These are phyloP conservation scores for Leptonema lineaticorne DNA, from an alignment of 1,140 invertebrate genomes.

Conservation along the genomic window DNA sequence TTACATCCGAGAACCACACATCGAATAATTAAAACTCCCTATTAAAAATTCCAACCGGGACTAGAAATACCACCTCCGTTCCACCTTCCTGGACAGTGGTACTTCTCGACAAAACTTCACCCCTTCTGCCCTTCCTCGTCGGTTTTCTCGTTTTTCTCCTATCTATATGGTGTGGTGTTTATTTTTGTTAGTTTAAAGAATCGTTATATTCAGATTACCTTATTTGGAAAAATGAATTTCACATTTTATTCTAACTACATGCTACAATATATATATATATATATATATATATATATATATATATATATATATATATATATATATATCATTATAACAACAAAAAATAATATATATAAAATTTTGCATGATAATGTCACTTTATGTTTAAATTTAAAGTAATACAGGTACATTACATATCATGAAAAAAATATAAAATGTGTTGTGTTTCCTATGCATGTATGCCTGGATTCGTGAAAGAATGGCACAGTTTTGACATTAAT, in stretches of 20 bases:
- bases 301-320: no score
- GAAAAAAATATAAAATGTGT: no score
- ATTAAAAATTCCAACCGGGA: constrained; percentile 33
- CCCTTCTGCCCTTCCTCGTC: no score
- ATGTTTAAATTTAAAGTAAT: no score
- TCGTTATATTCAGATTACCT: neutral
- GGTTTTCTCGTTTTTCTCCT: no score
- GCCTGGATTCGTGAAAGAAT: neutral
- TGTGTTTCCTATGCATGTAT: neutral
- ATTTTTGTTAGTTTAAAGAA: neutral
- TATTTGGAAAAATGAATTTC: constrained; percentile 23
- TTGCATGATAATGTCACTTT: no score
- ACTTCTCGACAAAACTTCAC: constrained; percentile 1
- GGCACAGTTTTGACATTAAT: neutral
- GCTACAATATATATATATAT: no score
- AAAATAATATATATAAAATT: no score
- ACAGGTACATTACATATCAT: no score
- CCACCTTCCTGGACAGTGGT: constrained; percentile 14
- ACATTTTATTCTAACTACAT: no score
- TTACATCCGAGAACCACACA: constrained; percentile 27
- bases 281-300: no score
- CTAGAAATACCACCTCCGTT: constrained; percentile 25
- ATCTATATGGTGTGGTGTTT: constrained; percentile 3
- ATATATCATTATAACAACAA: no score
- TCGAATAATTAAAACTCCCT: constrained; percentile 35